phyloP scores from a whole-genome alignment of 2,797 vertebrate species.

The Ctenochaetus hawaiiensis region DNA sequence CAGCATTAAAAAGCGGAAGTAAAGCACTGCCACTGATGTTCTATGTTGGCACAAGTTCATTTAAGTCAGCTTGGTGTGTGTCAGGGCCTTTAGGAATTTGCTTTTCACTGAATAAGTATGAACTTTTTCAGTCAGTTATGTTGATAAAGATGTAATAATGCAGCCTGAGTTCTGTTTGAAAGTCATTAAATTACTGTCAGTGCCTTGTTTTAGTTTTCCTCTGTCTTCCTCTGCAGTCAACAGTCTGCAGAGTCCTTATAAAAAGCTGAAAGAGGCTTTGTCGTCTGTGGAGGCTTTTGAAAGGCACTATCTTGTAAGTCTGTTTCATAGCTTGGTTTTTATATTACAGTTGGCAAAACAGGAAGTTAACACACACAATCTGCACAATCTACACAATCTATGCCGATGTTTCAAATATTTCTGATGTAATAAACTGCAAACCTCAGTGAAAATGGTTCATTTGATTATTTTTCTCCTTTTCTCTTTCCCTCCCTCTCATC shows the following conservation, averaged over 20 bases:
- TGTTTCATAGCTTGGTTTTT: constrained; percentile 1
- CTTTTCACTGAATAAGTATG: background rate
- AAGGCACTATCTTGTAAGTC: constrained; percentile 96
- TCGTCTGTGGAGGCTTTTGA: constrained; percentile 98
- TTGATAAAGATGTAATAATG: background rate
- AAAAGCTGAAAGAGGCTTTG: constrained; percentile 97
- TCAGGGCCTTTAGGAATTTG: constrained; percentile 1
- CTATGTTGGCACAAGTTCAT: background rate
- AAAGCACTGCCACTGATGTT: background rate
- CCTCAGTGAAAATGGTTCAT: background rate
- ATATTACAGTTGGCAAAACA: constrained; percentile 25
- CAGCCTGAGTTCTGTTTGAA: background rate
- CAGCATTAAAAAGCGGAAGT: background rate
- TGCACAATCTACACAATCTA: constrained; percentile 20
- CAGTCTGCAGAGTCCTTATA: constrained; percentile 96
- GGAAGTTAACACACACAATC: constrained; percentile 10
- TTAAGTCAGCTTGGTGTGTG: constrained; percentile 14
- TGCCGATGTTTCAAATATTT: background rate
- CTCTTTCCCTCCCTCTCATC: background rate
- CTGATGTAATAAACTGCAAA: constrained; percentile 45
- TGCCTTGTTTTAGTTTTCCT: background rate
- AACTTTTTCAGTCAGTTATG: background rate
- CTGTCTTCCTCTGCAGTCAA: constrained; percentile 83
- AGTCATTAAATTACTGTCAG: background rate
- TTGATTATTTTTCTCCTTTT: constrained; percentile 21